phyloP scores from a whole-genome alignment of 2,888 invertebrate genomes.

The Mesochorus sp. region DNA sequence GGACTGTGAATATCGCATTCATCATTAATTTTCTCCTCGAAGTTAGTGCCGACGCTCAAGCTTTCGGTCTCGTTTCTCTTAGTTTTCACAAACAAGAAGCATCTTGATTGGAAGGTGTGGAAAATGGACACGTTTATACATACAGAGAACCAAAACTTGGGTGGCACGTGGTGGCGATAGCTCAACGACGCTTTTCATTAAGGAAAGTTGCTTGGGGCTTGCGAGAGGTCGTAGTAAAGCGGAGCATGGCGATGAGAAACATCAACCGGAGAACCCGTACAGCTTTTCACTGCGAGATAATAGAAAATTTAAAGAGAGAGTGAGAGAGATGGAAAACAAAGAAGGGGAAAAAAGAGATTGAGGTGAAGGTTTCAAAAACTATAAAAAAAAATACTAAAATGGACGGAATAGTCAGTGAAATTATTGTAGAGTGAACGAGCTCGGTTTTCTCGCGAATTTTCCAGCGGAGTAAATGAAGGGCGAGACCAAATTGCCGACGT shows the following conservation, averaged over 20 bases:
- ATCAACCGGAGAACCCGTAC: conserved; percentile 48
- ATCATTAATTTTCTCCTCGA: no score
- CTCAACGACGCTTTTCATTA: conserved; percentile 82
- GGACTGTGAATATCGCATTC: no score
- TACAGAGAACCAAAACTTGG: conserved; percentile 71
- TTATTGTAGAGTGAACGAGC: no score
- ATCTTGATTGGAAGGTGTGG: background rate
- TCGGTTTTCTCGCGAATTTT: no score
- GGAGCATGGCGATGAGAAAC: conserved; percentile 38
- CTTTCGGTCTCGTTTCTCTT: no score
- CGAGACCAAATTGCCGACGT: no score
- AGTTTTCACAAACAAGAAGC: no score
- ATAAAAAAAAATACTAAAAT: no score
- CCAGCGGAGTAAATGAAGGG: no score
- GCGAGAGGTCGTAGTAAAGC: conserved; percentile 63
- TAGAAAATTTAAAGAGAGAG: conserved; percentile 29
- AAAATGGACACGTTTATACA: conserved; percentile 44
- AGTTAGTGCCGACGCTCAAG: no score
- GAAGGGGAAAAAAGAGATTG: background rate
- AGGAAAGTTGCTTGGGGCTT: conserved; percentile 79
- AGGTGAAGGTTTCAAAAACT: no score
- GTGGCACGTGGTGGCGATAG: conserved; percentile 81
- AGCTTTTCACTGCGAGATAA: background rate
- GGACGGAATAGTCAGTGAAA: no score
- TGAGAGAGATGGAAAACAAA: conserved; percentile 3